Evolutionary conservation across 2,888 invertebrate species (phyloP).

Genomic region (Parnassius smintheus): DNA sequence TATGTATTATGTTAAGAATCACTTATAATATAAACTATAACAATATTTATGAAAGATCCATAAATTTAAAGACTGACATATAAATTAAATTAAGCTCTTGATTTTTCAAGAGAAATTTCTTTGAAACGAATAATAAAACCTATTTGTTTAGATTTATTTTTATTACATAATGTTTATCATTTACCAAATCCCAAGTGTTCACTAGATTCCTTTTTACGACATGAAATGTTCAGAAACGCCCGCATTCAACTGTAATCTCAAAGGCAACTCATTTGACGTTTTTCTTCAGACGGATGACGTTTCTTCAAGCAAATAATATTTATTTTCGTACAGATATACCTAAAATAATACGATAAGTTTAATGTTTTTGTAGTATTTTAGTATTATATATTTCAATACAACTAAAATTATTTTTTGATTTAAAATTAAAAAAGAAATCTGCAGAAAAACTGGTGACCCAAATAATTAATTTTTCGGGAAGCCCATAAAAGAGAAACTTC

Average conservation of each 20-base stretch:
- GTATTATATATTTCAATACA: no score
- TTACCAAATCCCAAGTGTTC: conserved; percentile 1
- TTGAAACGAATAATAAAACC: no score
- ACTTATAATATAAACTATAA: no score
- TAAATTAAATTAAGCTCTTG: background rate
- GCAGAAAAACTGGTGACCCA: no score
- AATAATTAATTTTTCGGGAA: no score
- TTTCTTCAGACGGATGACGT: background rate
- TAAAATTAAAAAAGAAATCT: no score
- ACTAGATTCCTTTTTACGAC: conserved; percentile 19
- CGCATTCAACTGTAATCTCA: conserved; percentile 6
- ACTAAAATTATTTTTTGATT: no score
- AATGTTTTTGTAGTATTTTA: no score
- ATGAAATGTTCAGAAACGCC: conserved; percentile 12
- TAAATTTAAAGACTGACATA: no score
- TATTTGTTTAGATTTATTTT: conserved; percentile 15
- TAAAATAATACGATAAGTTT: background rate
- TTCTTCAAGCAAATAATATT: background rate
- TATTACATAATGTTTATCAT: conserved; percentile 7
- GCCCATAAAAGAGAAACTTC: no score
- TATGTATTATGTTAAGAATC: no score
- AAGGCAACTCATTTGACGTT: conserved; percentile 8
- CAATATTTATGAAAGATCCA: no score
- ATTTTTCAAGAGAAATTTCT: background rate
- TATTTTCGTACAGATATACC: background rate